Conservation (phyloP, 2,113 vertebrate species). For the Thymallus thymallus region DNA sequence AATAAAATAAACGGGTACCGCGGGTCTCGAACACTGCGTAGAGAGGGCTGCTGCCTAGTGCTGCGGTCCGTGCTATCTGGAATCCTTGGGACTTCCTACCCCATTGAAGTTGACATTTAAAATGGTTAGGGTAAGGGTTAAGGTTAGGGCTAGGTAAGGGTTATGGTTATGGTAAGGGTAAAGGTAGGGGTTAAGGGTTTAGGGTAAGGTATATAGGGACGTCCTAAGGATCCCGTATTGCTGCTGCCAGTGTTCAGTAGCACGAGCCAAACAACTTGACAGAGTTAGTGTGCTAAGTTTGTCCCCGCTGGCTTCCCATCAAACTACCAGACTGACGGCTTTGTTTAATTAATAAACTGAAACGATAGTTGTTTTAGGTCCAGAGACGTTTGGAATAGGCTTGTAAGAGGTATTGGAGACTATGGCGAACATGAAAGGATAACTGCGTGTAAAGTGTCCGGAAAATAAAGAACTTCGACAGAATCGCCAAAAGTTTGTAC, state of each 20-base stretch:
- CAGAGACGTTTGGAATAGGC: neutral
- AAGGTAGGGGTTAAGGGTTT: no score
- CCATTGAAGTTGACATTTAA: no score
- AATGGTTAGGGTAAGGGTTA: no score
- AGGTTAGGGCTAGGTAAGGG: no score
- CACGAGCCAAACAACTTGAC: constrained; percentile 26
- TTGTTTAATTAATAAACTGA: constrained; percentile 56
- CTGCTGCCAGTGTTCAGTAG: constrained; percentile 44
- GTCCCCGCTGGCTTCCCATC: constrained; percentile 61
- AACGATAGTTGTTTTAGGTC: constrained; percentile 1
- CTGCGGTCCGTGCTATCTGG: no score
- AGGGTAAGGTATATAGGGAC: no score
- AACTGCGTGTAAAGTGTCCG: neutral
- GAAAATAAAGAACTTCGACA: neutral
- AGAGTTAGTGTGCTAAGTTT: constrained; percentile 58
- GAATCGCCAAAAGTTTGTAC: neutral
- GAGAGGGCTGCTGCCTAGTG: no score
- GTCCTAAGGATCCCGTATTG: neutral
- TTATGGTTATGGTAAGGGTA: no score
- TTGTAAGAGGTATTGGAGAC: neutral
- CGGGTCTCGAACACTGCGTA: no score
- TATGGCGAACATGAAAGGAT: neutral
- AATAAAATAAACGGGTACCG: no score
- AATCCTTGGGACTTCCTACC: no score
- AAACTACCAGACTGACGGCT: constrained; percentile 24